phyloP scores from a whole-genome alignment of 2,797 vertebrate species.

The Notolepis coatsorum region DNA sequence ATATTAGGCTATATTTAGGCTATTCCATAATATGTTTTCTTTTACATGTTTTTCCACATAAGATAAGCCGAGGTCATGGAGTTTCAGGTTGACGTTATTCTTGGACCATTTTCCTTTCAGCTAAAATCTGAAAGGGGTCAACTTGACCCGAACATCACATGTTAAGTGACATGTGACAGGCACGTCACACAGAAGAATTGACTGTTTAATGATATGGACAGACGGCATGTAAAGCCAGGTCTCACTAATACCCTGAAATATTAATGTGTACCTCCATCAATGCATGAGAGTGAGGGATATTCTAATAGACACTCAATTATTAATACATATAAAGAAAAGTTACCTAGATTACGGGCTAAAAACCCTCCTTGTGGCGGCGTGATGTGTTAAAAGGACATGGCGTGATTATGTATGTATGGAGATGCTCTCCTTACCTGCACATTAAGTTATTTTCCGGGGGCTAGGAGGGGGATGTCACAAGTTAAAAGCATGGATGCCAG shows the following conservation, averaged over 20 bases:
- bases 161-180: conserved; percentile 68
- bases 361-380: conserved; percentile 13
- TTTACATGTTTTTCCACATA: no score
- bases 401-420: conserved; percentile 68
- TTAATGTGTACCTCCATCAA: conserved; percentile 82
- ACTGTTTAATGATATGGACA: conserved; percentile 78
- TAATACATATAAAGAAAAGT: conserved; percentile 83
- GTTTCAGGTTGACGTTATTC: no score
- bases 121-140: no score
- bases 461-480: conserved; percentile 15
- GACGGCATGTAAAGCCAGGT: conserved; percentile 80
- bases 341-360: conserved; percentile 76
- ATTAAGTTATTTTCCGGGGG: conserved; percentile 41
- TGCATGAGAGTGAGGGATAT: conserved; percentile 76
- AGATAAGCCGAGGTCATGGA: no score
- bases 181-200: conserved; percentile 75
- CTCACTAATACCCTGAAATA: conserved; percentile 83
- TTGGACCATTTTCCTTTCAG: no score
- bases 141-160: no score
- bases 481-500: conserved; percentile 28
- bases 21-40: no score
- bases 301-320: conserved; percentile 85
- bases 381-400: conserved; percentile 40
- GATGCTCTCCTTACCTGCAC: conserved; percentile 53
- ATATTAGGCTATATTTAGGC: no score